Base-by-base conservation (phyloP, 2,797 vertebrate genomes). In the Lycodopsis pacificus region DNA sequence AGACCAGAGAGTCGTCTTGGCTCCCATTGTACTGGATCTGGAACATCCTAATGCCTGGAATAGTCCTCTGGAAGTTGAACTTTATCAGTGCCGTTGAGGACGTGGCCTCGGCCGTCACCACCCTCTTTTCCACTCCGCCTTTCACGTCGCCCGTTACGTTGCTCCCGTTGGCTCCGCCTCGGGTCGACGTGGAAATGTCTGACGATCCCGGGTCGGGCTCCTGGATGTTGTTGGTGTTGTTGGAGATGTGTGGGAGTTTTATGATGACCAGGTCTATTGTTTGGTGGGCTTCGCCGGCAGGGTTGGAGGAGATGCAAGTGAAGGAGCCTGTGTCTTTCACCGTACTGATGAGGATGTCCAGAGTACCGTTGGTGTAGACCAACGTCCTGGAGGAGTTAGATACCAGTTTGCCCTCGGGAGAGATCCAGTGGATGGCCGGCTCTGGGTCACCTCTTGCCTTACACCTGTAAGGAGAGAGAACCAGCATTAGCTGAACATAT, bases 1-100 rank as follows among this genome's bases (percentile, higher is more conserved):
- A 99, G 93, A 99, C 98, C 89, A 99, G 96, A 7, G 98, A 99
- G 94, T 99, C 98, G 68, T 99, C 98, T 0, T 98, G 98, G 91
- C 97, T 98, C 77, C 98, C 98, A 12, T 99, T 99, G 92, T 99
- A 99, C 93, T 99, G 98, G 79, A 99, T 99, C 93, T 99, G 98
- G 94, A 99, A 99, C 98, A 99, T 99, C 85, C 98, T 96, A 72
- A 99, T 99, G 72, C 98, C 98, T 0, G 98, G 98, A 73, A 99
- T 99, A 91, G 97, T 99, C 94, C 97, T 97, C 94, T 99, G 98
- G 89, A 99, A 99, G 93, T 99, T 97, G 90, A 99, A 99, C 90
- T 99, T 98, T 79, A 99, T 97, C 66, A 99, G 94, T 1, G 95
- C 98, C 0, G 98, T 99, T 1, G 98, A 99, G 0, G 98, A 98